Base-by-base conservation (phyloP, 35 echinoderm and acorn worm genomes). In the Chiridota heheva region DNA sequence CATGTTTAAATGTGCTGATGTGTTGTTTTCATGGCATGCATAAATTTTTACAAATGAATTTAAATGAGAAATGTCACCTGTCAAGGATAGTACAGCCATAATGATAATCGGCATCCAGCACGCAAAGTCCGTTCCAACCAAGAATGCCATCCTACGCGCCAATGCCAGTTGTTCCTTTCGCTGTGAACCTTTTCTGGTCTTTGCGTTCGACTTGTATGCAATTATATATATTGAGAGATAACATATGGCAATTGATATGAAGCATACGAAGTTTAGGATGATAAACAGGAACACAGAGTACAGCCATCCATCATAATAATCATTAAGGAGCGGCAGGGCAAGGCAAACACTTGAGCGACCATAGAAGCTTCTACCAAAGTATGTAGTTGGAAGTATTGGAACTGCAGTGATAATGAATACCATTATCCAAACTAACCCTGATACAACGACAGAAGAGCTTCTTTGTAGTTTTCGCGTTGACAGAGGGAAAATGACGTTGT, bases 21-120 rank as follows among this genome's bases (percentile, higher is more conserved):
- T n/a, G n/a, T n/a, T n/a, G n/a, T n/a, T n/a, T n/a, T n/a, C n/a
- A n/a, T n/a, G n/a, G n/a, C n/a, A n/a, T n/a, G n/a, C n/a, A n/a
- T n/a, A n/a, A n/a, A n/a, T n/a, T n/a, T n/a, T 60, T 4, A 26
- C 58, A 6, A 60, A n/a, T 26, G 58, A 30, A 18, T 26, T 60
- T 30, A 26, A 30, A n/a, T 30, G 32, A 5, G 58, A 28, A 5
- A 89, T 39, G 18, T 31, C 20, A 22, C 47, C 87, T 17, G 37
- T 42, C 30, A 61, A 27, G 3, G 63, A 64, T 36, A 86, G 0
- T 13, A 70, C 37, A 22, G 73, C 82, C 48, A 91, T 57, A 28
- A 81, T 60, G 27, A 91, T 69, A 38, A 91, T 91, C 16, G 89
- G 89, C 56, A 91, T 42, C 89, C 89, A 91, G 42, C 89, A 91